Percentiles rank a stretch among this genome's conserved stretches.
Conservation (phyloP, 2,113 vertebrate species). For the Chloebia gouldiae region DNA sequence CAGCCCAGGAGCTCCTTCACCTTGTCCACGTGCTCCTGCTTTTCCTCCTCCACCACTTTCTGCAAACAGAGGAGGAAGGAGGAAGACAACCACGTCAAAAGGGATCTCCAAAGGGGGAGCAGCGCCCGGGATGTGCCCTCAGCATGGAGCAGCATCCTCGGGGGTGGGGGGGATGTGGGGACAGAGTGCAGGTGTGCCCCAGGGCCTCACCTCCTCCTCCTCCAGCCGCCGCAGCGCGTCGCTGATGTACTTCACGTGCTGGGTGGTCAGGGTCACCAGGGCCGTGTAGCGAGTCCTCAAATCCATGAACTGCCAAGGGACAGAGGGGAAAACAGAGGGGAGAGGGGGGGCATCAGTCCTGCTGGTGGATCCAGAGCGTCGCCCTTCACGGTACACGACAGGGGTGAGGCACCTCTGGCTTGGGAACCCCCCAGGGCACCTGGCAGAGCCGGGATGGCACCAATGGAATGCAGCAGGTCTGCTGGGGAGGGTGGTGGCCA, state of each 20-base stretch:
- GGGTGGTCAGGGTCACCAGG: conserved; percentile 92
- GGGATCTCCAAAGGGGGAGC: background rate
- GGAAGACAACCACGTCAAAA: background rate
- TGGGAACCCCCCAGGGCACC: background rate
- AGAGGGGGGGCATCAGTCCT: background rate
- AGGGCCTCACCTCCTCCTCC: conserved; percentile 88
- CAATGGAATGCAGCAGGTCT: background rate
- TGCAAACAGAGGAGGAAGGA: conserved; percentile 51
- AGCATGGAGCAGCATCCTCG: fast-evolving
- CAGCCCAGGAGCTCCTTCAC: conserved; percentile 91
- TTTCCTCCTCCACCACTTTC: conserved; percentile 98
- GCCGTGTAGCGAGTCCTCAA: conserved; percentile 94
- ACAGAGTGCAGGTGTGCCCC: fast-evolving
- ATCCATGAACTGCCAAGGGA: conserved; percentile 90
- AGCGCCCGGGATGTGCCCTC: fast-evolving
- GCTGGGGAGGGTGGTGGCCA: background rate
- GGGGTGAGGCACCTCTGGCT: background rate
- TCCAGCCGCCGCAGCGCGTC: conserved; percentile 90
- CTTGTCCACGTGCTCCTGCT: conserved; percentile 87
- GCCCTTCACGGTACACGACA: background rate
- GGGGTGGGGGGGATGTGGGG: fast-evolving
- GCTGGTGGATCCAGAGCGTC: fast-evolving
- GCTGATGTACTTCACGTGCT: conserved; percentile 98
- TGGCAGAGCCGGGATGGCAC: background rate
- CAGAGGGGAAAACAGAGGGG: background rate